Conservation (phyloP, 2,797 vertebrate species). For the Eulemur mongoz region DNA sequence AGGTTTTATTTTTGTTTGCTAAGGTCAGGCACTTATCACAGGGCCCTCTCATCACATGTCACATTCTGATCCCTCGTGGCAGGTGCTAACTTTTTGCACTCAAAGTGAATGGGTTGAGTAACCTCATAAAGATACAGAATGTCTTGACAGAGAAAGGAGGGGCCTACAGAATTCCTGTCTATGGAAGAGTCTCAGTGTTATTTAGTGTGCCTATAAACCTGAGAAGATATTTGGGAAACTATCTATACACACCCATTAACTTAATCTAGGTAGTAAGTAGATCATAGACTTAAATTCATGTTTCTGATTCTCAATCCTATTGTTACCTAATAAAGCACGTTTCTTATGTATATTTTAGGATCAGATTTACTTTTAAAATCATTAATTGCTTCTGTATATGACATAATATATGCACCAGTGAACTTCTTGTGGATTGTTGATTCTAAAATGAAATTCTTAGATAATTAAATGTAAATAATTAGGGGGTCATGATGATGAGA, state of each 20-base stretch:
- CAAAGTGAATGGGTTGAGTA: slow-evolving; percentile 78
- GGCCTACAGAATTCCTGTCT: slow-evolving; percentile 46
- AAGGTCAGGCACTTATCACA: slow-evolving; percentile 74
- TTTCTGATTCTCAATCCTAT: not conserved
- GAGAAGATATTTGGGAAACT: slow-evolving; percentile 63
- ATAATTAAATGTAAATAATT: not conserved
- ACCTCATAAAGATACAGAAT: slow-evolving; percentile 80
- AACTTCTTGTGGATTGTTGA: not conserved
- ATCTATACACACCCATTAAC: slow-evolving; percentile 47
- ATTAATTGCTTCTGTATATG: not conserved
- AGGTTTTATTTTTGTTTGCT: slow-evolving; percentile 69
- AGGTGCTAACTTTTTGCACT: slow-evolving; percentile 78
- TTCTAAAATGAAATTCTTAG: not conserved
- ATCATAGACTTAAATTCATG: not conserved
- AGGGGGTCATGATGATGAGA: not conserved
- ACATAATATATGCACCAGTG: not conserved
- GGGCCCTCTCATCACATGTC: slow-evolving; percentile 71
- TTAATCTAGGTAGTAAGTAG: slow-evolving; percentile 34
- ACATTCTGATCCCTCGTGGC: slow-evolving; percentile 69
- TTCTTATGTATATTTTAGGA: not conserved
- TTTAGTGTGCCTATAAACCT: slow-evolving; percentile 57
- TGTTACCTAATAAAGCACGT: not conserved
- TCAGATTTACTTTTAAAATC: not conserved
- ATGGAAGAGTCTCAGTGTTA: slow-evolving; percentile 32
- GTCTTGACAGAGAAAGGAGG: slow-evolving; percentile 66